Base-by-base conservation (phyloP, 1,140 invertebrate species). In the Camponotus vicinus region DNA sequence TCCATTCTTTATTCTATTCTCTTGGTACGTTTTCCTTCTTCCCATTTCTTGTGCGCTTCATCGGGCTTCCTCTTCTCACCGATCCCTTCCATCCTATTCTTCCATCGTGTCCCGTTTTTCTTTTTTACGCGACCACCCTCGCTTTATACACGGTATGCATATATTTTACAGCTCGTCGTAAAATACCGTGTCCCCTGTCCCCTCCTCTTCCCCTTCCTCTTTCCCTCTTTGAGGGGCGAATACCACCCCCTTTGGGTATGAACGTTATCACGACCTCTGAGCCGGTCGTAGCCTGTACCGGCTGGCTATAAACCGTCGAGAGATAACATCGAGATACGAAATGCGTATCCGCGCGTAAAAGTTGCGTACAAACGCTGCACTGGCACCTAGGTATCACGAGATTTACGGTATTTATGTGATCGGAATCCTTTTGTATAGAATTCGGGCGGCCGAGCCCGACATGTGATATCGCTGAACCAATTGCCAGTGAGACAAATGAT, bases 81-180 rank as follows among this genome's bases (percentile, higher is more conserved):
- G 21, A 59, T 52, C 9, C 2, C 5, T 79, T 11, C 73, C 13
- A 67, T 2, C 55, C 78, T 57, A 70, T 83, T 73, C 79, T 70
- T 34, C 40, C 69, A 49, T 83, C 55, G 32, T 73, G 32, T 32
- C 42, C 4, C 42, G 40, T 76, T 85, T 76, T 63, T 77, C 55
- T 70, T 70, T 87, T 85, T 87, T 85, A 77, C 55, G 70, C 49
- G 15, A 76, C 71, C 40, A 84, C 55, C 49, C 73, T 37, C 52
- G 37, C 32, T 52, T 85, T 77, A 87, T 85, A 70, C 69, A 69
- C 32, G 21, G 42, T 61, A 85, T 85, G 71, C 86, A 87, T 85
- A 87, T 87, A 87, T 87, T 87, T 87, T 87, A 85, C 80, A 87
- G 64, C 70, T 59, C 49, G 32, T 85, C 86, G 82, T 87, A 87